Evolutionary conservation across 2,113 vertebrate genomes (phyloP).

Genomic region (Synodontis membranacea): DNA sequence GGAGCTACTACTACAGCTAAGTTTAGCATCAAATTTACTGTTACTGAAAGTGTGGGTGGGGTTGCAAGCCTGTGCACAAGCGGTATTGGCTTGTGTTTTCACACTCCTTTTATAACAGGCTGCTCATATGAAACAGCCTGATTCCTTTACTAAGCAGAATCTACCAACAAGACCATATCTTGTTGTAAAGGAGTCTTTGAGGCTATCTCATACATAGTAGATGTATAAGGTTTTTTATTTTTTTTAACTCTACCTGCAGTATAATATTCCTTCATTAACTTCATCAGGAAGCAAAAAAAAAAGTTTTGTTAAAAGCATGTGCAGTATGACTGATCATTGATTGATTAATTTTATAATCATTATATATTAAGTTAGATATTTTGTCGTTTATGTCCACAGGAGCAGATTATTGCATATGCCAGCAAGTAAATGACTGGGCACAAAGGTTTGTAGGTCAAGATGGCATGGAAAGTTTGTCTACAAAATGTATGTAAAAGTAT

Average conservation of each 20-base stretch:
- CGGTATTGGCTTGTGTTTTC: conserved; percentile 75
- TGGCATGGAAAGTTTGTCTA: conserved; percentile 46
- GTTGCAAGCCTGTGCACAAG: conserved; percentile 68
- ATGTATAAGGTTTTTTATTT: neutral
- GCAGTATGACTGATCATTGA: neutral
- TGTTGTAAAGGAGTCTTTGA: conserved; percentile 52
- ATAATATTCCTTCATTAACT: neutral
- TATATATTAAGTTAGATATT: neutral
- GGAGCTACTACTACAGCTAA: conserved; percentile 75
- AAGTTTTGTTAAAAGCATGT: conserved; percentile 16
- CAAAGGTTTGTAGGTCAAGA: conserved; percentile 5
- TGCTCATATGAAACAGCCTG: conserved; percentile 73
- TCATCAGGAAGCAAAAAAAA: neutral
- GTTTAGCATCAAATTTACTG: conserved; percentile 78
- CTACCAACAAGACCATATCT: conserved; percentile 62
- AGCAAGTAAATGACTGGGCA: conserved; percentile 79
- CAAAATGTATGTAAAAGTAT: conserved; percentile 59
- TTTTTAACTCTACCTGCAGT: no score
- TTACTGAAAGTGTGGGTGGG: conserved; percentile 80
- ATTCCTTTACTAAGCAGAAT: conserved; percentile 72
- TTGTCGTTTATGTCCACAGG: conserved; percentile 72
- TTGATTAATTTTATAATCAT: conserved; percentile 14
- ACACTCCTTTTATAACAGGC: conserved; percentile 78
- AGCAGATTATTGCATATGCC: conserved; percentile 92
- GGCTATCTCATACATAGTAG: conserved; percentile 15